Evolutionary conservation across 2,797 vertebrate genomes (phyloP), one percentile per base, ranked within the genome.

Genomic region (Balearica regulorum): DNA sequence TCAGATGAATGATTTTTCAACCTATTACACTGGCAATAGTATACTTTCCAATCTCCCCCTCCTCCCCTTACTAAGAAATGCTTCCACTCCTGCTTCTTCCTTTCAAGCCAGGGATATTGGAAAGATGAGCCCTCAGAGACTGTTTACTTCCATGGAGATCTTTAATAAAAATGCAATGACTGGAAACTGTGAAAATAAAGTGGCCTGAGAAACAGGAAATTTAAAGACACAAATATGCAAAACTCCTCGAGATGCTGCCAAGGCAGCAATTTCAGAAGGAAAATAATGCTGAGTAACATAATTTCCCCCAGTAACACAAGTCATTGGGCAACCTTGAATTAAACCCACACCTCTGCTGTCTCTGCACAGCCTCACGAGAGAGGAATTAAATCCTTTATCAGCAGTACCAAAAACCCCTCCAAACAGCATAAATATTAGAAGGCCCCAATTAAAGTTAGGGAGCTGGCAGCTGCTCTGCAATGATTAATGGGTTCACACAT

Each of bases 71-170:
- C 76, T 76, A 87, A 90, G 79, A 80, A 91, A 75, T 1, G 7
- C 64, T 88, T 90, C 68, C 48, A 61, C n/a, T 86, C 46, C 49
- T 0, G 5, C 49, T 88, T 95, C 86, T 35, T 86, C 66, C 46
- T 91, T 48, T 94, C 79, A 69, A 89, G 61, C 68, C 94, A 48
- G 85, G 83, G 68, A 89, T 94, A 83, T 65, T 41, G 51, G 62
- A 93, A 96, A 88, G 76, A 93, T 86, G 94, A 15, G 43, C 92
- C 73, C 58, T 91, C 49, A 9, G 15, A 96, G 85, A 90, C 49
- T 79, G 70, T 87, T 95, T 95, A 70, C 75, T 95, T 97, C 83
- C 64, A 94, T 12, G 43, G 75, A 88, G 68, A 93, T 86, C 78
- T 96, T 93, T 94, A 94, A 94, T 78, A 89, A 96, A 84, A 77